Evolutionary conservation across 2,797 vertebrate species (phyloP).

Genomic region (Chromobotia macracanthus): DNA sequence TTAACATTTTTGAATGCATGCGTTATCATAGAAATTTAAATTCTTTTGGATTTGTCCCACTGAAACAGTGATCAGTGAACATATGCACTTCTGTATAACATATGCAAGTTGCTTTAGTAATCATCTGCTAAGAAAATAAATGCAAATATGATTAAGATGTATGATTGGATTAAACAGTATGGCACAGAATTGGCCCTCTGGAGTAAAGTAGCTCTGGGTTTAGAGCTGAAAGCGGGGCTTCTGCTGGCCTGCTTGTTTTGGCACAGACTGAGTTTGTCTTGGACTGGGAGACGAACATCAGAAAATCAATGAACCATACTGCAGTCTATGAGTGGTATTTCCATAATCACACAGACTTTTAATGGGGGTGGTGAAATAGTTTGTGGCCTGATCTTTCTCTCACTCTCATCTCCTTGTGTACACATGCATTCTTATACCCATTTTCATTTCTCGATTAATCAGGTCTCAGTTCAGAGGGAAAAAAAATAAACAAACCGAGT

Average conservation of each 20-base stretch:
- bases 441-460: slow-evolving; percentile 34
- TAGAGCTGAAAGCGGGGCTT: slow-evolving; percentile 19
- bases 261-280: slow-evolving; percentile 54
- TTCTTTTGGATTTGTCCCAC: too few species aligned
- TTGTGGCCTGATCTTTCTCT: background rate
- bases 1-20: too few species aligned
- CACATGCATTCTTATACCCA: slow-evolving; percentile 6
- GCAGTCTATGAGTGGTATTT: slow-evolving; percentile 49
- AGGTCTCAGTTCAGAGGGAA: slow-evolving; percentile 37
- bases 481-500: slow-evolving; percentile 42
- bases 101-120: background rate
- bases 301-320: slow-evolving; percentile 57
- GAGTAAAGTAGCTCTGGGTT: slow-evolving; percentile 25
- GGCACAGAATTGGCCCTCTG: background rate
- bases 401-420: slow-evolving; percentile 26
- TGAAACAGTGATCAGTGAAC: too few species aligned
- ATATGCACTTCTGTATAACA: background rate
- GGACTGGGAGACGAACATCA: slow-evolving; percentile 48
- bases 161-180: slow-evolving; percentile 11
- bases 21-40: too few species aligned
- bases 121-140: slow-evolving; percentile 12
- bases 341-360: slow-evolving; percentile 50
- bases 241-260: slow-evolving; percentile 55
- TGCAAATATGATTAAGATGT: slow-evolving; percentile 16
- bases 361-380: slow-evolving; percentile 31